Conservation (phyloP, 1,140 invertebrate genomes). For the Meloidogyne floridensis region DNA sequence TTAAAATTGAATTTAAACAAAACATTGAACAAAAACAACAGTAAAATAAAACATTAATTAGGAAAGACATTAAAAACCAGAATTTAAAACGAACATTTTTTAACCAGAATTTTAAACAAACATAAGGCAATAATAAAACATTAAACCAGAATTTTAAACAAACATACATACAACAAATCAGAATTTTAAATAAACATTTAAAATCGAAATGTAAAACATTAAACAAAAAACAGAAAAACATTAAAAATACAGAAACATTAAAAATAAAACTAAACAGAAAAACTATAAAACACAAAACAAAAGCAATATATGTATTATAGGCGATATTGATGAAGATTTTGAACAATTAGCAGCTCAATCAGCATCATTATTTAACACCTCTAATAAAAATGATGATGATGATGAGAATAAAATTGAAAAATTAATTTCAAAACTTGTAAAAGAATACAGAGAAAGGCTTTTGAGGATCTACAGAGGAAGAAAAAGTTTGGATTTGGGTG, state of each 20-base stretch:
- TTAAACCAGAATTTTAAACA: no score
- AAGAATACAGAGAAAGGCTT: constrained; percentile 8
- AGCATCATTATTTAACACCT: constrained; percentile 35
- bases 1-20: no score
- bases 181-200: neutral
- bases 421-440: neutral
- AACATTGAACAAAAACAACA: no score
- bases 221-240: neutral
- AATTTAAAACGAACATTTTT: no score
- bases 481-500: neutral
- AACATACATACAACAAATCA: no score
- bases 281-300: neutral
- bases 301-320: constrained; percentile 27
- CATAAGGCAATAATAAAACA: no score
- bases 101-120: no score
- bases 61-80: no score
- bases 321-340: constrained; percentile 46
- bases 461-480: neutral
- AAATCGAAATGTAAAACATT: neutral
- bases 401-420: neutral
- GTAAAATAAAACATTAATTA: no score
- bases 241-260: neutral
- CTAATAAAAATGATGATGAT: neutral
- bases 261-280: constrained; percentile 12
- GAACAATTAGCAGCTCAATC: constrained; percentile 36